Evolutionary conservation across 2,113 vertebrate genomes (phyloP).

Genomic region (Bagarius yarrelli): DNA sequence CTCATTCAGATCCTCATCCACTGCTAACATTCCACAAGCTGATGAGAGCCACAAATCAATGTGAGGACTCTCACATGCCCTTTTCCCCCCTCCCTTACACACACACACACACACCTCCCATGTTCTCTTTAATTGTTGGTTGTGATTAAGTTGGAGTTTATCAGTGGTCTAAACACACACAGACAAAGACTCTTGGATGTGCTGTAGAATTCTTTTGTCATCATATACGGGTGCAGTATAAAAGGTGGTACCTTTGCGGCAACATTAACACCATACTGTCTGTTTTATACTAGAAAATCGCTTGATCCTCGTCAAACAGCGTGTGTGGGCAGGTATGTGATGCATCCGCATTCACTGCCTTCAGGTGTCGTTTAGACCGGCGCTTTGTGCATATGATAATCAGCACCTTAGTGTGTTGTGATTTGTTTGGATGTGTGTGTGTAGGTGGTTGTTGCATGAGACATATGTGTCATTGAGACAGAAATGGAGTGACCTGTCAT

Average conservation of each 20-base stretch:
- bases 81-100: background rate
- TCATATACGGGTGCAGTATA: background rate
- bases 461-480: conserved; percentile 1
- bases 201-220: background rate
- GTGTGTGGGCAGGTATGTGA: conserved; percentile 11
- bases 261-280: background rate
- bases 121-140: background rate
- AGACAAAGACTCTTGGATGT: background rate
- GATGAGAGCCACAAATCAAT: conserved; percentile 46
- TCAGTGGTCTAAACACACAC: background rate
- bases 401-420: background rate
- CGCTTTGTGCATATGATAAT: conserved; percentile 33
- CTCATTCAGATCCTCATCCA: conserved; percentile 46
- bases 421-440: conserved; percentile 10
- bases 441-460: background rate
- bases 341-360: background rate
- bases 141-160: background rate
- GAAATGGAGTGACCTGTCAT: background rate
- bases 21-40: conserved; percentile 39
- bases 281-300: background rate
- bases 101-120: conserved; percentile 9
- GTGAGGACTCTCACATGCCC: conserved; percentile 27
- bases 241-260: background rate
- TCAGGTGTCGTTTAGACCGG: conserved; percentile 18
- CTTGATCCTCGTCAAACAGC: background rate